A percentile compares a stretch with the other conserved stretches of the same genome.
phyloP scores from a whole-genome alignment of 1,140 invertebrate species.

The Cyclargus thomasi region DNA sequence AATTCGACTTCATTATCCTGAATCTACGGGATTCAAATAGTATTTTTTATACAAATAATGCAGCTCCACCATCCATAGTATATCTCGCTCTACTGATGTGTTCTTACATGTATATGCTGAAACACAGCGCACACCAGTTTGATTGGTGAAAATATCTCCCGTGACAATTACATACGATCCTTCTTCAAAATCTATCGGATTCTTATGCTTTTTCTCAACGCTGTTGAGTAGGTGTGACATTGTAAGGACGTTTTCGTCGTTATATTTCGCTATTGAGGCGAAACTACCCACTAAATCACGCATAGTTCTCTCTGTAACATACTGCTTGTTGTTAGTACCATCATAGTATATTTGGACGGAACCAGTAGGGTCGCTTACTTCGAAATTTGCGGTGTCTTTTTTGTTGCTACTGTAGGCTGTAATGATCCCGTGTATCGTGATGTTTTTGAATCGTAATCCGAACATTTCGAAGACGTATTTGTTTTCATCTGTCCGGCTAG shows the following conservation, averaged over 20 bases:
- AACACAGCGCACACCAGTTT: slow-evolving; percentile 45
- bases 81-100: slow-evolving; percentile 45
- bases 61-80: slow-evolving; percentile 61
- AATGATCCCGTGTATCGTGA: slow-evolving; percentile 61
- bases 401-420: slow-evolving; percentile 47
- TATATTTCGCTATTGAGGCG: slow-evolving; percentile 32
- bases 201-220: slow-evolving; percentile 39
- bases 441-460: slow-evolving; percentile 53
- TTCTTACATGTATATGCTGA: slow-evolving; percentile 49
- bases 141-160: slow-evolving; percentile 62
- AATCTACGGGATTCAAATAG: slow-evolving; percentile 38
- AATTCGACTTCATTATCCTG: neutral
- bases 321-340: slow-evolving; percentile 40
- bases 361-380: slow-evolving; percentile 58
- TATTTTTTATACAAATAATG: slow-evolving; percentile 62
- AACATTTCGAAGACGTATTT: slow-evolving; percentile 63
- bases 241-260: slow-evolving; percentile 39
- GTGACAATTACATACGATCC: slow-evolving; percentile 47
- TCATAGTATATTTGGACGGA: slow-evolving; percentile 55
- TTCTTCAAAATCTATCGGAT: slow-evolving; percentile 37
- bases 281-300: slow-evolving; percentile 41
- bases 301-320: slow-evolving; percentile 30
- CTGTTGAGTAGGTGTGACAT: slow-evolving; percentile 45
- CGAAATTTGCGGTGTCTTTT: slow-evolving; percentile 39
- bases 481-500: slow-evolving; percentile 41